Evolutionary conservation across 2,888 invertebrate genomes (phyloP), one percentile per base, ranked within the genome.

Genomic region (Chloroclystis v-ata): DNA sequence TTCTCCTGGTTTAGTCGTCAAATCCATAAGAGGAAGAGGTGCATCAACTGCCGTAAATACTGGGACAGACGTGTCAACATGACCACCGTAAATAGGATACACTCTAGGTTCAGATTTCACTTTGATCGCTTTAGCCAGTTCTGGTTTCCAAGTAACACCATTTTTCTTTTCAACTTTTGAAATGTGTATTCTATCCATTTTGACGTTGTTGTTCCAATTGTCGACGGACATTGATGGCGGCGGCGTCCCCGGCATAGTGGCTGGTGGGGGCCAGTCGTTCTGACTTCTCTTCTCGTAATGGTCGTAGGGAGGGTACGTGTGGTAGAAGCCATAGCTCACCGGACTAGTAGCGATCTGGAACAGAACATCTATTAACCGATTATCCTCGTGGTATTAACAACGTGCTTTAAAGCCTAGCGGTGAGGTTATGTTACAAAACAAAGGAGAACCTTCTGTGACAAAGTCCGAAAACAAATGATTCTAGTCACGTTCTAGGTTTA

Each of bases 261-360:
- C 68, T 13, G 65, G 74, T 59, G 71, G 57, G 0, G 71, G 69
- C 81, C 80, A 82, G 51, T 76, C 72, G 26, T 75, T 70, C 7
- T 72, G 67, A 53, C 83, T 82, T 52, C 89, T 64, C 57, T 80
- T 85, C 52, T 88, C 88, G 43, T 76, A 82, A 59, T 84, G 81
- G n/a, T 85, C 85, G 54, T 84, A 78, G 8, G 79, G 72, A 10
- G 86, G 89, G 45, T 89, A 87, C 2, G 89, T 73, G 52, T 92
- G 92, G 71, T 94, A 94, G 39, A 94, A 89, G 12, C 94, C 94
- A 68, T 94, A 94, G 82, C 91, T 93, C 51, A 94, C 67, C 73
- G 93, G 92, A 79, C 89, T 93, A 60, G 92, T 89, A 63, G 93
- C 93, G 64, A 92, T 90, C 91, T 91, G 75, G 77, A 80, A 80